A percentile compares a stretch with the other conserved stretches of the same genome.
These are phyloP conservation scores for Galaxea fascicularis DNA, from an alignment of 92 coral and sea anemone genomes.

Conservation along the genomic window DNA sequence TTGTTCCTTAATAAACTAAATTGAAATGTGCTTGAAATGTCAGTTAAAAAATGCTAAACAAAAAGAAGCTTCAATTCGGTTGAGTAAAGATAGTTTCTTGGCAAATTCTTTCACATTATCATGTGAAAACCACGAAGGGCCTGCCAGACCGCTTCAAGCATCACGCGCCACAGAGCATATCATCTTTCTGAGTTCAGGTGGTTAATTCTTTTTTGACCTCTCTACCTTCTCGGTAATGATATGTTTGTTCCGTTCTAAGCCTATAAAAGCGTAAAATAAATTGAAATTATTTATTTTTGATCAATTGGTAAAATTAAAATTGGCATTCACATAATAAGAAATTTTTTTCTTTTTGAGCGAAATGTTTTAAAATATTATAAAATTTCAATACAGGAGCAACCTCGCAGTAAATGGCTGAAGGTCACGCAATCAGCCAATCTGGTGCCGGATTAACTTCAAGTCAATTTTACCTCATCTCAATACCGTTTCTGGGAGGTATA, in stretches of 20 bases:
- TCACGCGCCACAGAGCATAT: too few relatives aligned
- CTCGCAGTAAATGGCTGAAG: neutral
- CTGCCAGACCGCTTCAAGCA: too few relatives aligned
- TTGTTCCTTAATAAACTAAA: constrained; percentile 2
- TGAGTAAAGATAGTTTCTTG: too few relatives aligned
- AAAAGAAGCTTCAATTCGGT: neutral
- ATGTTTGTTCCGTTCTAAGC: neutral
- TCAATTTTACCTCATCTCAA: constrained; percentile 22
- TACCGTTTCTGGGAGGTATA: constrained; percentile 29
- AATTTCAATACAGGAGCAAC: neutral
- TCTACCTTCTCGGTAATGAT: too few relatives aligned
- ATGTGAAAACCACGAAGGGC: too few relatives aligned
- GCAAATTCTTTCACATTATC: too few relatives aligned
- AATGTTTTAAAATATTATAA: neutral
- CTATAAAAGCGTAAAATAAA: too few relatives aligned
- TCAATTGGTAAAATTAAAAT: neutral
- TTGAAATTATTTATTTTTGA: neutral
- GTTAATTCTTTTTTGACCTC: too few relatives aligned
- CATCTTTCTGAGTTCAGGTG: too few relatives aligned
- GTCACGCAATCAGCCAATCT: constrained; percentile 31
- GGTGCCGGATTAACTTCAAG: constrained; percentile 8
- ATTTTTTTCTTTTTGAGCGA: neutral
- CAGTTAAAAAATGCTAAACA: neutral
- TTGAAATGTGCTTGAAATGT: neutral
- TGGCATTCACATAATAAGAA: neutral